Evolutionary conservation across 92 coral and sea anemone species (phyloP), one percentile per base, ranked within the genome.

Genomic region (Phenganax marumi): DNA sequence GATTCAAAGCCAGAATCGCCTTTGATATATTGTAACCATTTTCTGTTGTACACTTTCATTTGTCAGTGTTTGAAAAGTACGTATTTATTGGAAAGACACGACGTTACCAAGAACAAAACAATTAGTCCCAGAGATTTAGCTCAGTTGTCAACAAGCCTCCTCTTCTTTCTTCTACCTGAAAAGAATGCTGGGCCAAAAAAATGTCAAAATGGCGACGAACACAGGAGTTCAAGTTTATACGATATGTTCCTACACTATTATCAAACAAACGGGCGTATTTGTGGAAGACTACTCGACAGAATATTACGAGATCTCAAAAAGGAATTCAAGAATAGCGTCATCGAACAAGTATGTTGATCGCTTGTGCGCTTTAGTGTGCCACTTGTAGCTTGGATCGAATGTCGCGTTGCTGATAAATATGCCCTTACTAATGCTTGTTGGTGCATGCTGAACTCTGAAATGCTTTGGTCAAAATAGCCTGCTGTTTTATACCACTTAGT

Each of bases 111-210:
- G 7, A 61, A 43, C 22, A 75, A 55, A 9, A 57, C 0, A 25
- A 56, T 86, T 62, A 64, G 81, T 76, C 39, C 72, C 24, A 76
- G 77, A 53, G 57, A 39, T 64, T 76, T 86, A 13, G 18, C 10
- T 19, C 21, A 75, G 73, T 84, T 86, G 84, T 86, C 89, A 64
- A 79, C 89, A 66, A 81, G 76, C 76, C 80, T 86, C 85, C 86
- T 86, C 85, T 86, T 68, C 75, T 74, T 68, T 54, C 81, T 86
- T 82, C 82, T 86, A 75, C 89, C 89, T 86, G 89, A 86, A 86
- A 86, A 81, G 89, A 82, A 81, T 74, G 48, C 86, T 75, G 89
- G 89, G 81, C 79, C 79, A 68, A 58, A 66, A 19, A 26, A 16
- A 5, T 80, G 75, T 76, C 84, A 78, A 78, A 48, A 78, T 78